Base-by-base conservation (phyloP, 1,140 invertebrate species). In the Drosophila auraria region DNA sequence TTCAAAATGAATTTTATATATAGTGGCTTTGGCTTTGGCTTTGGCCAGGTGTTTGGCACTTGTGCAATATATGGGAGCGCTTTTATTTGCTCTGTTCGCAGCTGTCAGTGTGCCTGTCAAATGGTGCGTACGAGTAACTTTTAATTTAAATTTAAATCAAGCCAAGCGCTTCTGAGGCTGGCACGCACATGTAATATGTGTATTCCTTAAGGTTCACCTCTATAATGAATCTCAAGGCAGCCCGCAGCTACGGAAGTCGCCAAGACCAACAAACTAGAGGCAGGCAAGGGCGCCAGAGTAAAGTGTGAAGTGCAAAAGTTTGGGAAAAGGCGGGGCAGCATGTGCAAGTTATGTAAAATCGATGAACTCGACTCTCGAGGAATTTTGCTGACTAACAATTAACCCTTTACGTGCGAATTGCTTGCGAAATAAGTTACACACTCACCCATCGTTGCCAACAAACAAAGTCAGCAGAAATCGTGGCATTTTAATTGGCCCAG, bases 391-490 rank as follows among this genome's bases (percentile, higher is more conserved):
- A 87, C 81, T 51, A 33, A 75, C 78, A 78, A 87, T 89, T 89
- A 87, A 87, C 84, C 86, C 84, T 78, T 87, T 81, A 89, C 81
- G 83, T 89, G 83, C 77, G 80, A 87, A 89, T 83, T 83, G 81
- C 44, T 63, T 68, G 72, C 78, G 71, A 78, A 83, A 89, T 81
- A 87, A 87, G 80, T 89, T 89, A 62, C 47, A 40, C 45, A 50
- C 20, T 8, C 6, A 33, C 42, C 38, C 56, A 20, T 53, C 45
- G 42, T 62, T 61, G 62, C 25, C 45, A 69, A 53, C 53, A 53
- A 38, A 69, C 57, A 60, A 82, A 82, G 59, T 77, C 68, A 76
- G 70, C 76, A 64, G n/a, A 79, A 79, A 57, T 66, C 47, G 12
- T 62, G 40, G 59, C 72, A 70, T 78, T 79, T 78, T 79, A 79